These are phyloP conservation scores for Argyresthia albistria DNA, from an alignment of 2,888 invertebrate genomes.

Conservation along the genomic window DNA sequence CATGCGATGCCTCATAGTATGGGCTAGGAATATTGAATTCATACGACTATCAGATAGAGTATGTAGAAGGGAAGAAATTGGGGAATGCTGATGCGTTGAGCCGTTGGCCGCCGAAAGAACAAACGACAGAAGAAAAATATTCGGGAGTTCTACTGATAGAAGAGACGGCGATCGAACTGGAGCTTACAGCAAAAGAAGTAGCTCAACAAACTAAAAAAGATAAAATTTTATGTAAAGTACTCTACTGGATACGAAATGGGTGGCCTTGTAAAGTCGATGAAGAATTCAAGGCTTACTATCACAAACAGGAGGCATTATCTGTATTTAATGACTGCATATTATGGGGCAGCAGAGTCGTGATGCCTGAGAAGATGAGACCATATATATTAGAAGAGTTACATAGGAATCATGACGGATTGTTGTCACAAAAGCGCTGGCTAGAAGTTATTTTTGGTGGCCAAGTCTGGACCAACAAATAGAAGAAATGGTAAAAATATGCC, in stretches of 20 bases:
- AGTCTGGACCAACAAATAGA: too few relatives aligned
- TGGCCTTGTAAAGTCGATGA: too few relatives aligned
- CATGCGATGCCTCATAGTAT: constrained; percentile 14
- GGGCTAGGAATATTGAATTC: constrained; percentile 5
- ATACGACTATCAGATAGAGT: constrained; percentile 6
- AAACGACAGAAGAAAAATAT: neutral
- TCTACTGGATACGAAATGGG: neutral
- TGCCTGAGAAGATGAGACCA: constrained; percentile 3
- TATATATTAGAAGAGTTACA: constrained; percentile 6
- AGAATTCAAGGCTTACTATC: neutral
- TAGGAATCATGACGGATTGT: constrained; percentile 9
- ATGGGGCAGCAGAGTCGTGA: constrained; percentile 7
- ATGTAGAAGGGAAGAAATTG: constrained; percentile 3
- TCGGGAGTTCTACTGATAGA: constrained; percentile 1
- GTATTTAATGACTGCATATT: constrained; percentile 8
- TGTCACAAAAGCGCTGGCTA: constrained; percentile 6
- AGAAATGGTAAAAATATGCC: neutral
- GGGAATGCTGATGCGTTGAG: constrained; percentile 9
- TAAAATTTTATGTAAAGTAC: neutral
- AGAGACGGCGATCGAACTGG: constrained; percentile 2
- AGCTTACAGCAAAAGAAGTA: constrained; percentile 2
- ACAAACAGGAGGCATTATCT: neutral
- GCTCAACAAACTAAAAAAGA: neutral
- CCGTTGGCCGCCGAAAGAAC: neutral
- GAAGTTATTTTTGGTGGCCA: constrained; percentile 10